phyloP scores from a whole-genome alignment of 2,113 vertebrate genomes.

The Ptyas mucosa region DNA sequence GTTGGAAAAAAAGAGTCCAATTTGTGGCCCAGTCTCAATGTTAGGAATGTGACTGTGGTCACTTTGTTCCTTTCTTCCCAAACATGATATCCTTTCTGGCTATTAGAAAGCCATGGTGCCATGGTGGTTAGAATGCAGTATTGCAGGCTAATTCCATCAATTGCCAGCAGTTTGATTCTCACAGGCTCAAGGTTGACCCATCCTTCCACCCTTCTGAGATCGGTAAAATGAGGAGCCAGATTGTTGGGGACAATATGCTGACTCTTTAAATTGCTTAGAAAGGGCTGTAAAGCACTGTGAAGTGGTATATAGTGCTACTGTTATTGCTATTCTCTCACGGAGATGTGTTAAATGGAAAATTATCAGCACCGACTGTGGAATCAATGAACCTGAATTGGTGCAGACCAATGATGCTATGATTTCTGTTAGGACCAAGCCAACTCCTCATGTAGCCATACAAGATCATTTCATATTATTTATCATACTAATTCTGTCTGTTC shows the following conservation, averaged over 20 bases:
- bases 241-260: neutral
- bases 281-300: neutral
- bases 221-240: neutral
- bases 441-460: neutral
- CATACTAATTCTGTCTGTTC: neutral
- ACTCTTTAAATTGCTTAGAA: neutral
- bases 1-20: constrained; percentile 58
- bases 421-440: neutral
- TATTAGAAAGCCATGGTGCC: neutral
- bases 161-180: neutral
- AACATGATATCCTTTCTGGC: neutral
- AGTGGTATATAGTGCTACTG: neutral
- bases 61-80: neutral
- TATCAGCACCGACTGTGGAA: neutral
- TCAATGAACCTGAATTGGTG: neutral
- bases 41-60: neutral
- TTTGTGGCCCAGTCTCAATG: neutral
- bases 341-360: neutral
- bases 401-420: neutral
- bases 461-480: neutral
- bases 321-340: neutral
- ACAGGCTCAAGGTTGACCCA: neutral
- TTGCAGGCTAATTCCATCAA: neutral
- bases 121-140: neutral
- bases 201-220: neutral